phyloP scores from a whole-genome alignment of 1,140 invertebrate species.

The Drosophila murphyi region DNA sequence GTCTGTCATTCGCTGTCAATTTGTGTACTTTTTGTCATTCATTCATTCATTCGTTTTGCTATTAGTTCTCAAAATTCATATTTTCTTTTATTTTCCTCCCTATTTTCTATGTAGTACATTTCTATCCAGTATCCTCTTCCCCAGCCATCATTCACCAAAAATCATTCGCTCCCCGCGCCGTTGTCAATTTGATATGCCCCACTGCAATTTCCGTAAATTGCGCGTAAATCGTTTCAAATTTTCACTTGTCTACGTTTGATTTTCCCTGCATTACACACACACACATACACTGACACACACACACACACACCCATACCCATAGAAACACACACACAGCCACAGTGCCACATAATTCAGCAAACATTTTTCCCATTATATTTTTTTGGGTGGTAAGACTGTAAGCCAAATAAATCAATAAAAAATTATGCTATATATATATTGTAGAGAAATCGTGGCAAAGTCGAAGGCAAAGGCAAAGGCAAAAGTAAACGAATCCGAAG shows the following conservation, averaged over 20 bases:
- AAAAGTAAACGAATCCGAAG: constrained; percentile 61
- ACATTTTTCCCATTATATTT: constrained; percentile 73
- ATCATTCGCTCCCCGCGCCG: neutral
- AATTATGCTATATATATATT: constrained; percentile 79
- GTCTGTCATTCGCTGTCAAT: constrained; percentile 35
- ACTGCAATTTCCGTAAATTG: constrained; percentile 78
- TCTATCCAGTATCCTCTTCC: neutral
- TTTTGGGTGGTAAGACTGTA: constrained; percentile 32
- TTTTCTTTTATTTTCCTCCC: constrained; percentile 20
- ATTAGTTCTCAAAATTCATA: constrained; percentile 46
- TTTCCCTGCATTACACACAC: constrained; percentile 47
- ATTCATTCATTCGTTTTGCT: constrained; percentile 36
- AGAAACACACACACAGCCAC: constrained; percentile 23
- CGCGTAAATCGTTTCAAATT: constrained; percentile 82
- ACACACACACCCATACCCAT: constrained; percentile 10
- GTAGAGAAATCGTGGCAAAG: constrained; percentile 54
- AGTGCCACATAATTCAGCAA: constrained; percentile 71
- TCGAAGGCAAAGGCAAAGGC: constrained; percentile 49
- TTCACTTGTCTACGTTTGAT: constrained; percentile 82
- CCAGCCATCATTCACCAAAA: neutral
- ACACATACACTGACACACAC: constrained; percentile 16
- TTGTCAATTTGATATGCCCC: constrained; percentile 74
- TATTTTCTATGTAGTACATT: neutral
- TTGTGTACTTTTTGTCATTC: constrained; percentile 34
- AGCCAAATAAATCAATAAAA: constrained; percentile 82